Evolutionary conservation across 2,888 invertebrate species (phyloP), one percentile per base, ranked within the genome.

Genomic region (Parochlus steinenii): DNA sequence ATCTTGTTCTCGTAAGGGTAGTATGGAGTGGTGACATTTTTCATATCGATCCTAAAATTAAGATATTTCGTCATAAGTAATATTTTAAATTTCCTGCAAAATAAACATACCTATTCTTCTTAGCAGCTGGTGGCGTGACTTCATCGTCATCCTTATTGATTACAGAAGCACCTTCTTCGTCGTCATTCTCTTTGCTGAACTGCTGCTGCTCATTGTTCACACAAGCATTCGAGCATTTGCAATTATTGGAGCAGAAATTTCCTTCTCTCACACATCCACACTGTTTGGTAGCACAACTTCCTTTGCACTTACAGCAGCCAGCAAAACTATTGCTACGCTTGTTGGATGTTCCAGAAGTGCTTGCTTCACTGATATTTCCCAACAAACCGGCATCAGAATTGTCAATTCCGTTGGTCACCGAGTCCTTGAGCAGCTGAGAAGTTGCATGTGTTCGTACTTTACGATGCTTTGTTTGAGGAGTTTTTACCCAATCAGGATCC

Each of bases 401-500:
- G 18, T 27, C 25, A 8, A 26, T 34, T 14, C 28, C 18, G n/a
- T 26, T 26, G 14, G 24, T 14, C 6, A 33, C 18, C 10, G 28
- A 27, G 7, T 30, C 24, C 23, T 26, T 26, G 5, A 24, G 16
- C 28, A 37, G 11, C 5, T 31, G 10, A 11, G 12, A 33, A 23
- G 38, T 50, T 53, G 55, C 45, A 47, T 47, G 27, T 53, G 40
- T 27, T 47, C 54, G 28, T 46, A 47, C 29, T 58, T 46, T 30
- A 54, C 62, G 30, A 5, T 17, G 8, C 11, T 8, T 12, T n/a
- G 14, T 2, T 15, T 8, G 19, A 0, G 78, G 79, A 2, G 78
- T 77, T 24, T 66, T 66, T 22, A 55, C 56, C 78, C 78, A 79
- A 46, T 79, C 78, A 0, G 78, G 78, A 50, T 38, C 31, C 3